phyloP scores from a whole-genome alignment of 2,113 vertebrate species.

The Scolopax mira region DNA sequence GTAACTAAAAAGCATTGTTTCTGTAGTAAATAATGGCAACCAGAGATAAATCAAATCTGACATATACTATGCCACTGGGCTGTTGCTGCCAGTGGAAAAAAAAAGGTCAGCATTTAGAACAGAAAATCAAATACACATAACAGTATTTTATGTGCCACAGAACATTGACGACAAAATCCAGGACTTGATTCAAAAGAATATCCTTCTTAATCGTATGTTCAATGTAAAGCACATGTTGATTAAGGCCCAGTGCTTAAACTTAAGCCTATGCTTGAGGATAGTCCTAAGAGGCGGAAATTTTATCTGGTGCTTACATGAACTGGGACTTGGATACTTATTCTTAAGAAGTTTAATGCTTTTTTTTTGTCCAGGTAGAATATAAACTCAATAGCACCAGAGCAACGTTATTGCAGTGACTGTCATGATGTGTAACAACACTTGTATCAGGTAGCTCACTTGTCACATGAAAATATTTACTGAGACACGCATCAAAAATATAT shows the following conservation, averaged over 20 bases:
- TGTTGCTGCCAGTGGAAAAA: background rate
- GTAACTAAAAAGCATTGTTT: slow-evolving; percentile 28
- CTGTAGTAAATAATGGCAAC: slow-evolving; percentile 28
- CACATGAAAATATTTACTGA: background rate
- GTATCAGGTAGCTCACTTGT: background rate
- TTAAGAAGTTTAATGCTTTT: background rate
- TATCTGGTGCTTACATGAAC: background rate
- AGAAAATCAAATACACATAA: background rate
- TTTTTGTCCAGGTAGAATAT: background rate
- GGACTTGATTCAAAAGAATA: background rate
- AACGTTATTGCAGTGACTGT: background rate
- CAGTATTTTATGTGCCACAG: background rate
- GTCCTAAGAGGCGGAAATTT: background rate
- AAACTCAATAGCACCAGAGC: background rate
- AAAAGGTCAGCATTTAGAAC: background rate
- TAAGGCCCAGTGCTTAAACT: background rate
- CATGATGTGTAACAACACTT: background rate
- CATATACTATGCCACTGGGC: background rate
- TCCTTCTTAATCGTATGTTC: background rate
- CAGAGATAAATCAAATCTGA: slow-evolving; percentile 43
- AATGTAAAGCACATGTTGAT: slow-evolving; percentile 1
- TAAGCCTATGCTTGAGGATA: background rate
- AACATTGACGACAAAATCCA: background rate
- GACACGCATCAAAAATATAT: background rate
- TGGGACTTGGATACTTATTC: background rate